Base-by-base conservation (phyloP, 2,888 invertebrate genomes). In the Sesia bembeciformis region DNA sequence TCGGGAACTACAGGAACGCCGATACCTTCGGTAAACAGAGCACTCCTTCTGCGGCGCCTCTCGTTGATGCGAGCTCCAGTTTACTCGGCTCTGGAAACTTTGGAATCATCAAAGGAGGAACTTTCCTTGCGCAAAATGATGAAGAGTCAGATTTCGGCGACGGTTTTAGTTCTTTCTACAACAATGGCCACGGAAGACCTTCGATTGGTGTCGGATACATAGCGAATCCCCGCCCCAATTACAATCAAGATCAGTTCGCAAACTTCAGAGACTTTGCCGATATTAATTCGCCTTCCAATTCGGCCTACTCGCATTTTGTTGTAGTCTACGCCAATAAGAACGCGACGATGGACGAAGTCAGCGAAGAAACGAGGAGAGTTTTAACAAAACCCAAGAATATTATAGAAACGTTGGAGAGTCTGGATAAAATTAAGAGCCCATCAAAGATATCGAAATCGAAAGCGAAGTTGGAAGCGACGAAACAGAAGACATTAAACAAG, bases 241-340 rank as follows among this genome's bases (percentile, higher is more conserved):
- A 94, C 63, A 92, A 94, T 40, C 93, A 94, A 56, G 96, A 96
- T 68, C 96, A 96, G 70, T 96, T 97, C 70, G 95, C 96, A 4
- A 96, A 96, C 73, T 97, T 97, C 84, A 91, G 95, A 67, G 97
- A 97, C 74, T 97, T 97, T 70, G 96, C 97, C 0, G 97, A 97
- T 67, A 96, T 97, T 54, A 96, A 96, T 59, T 93, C 95, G 3
- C 95, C 96, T 0, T 92, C 94, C 0, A 95, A 95, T 70, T 82
- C 89, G 2, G 95, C 95, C 4, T 96, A 94, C 76, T 96, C 96
- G 0, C 94, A 96, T 64, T 93, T 93, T 59, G 95, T 96, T 40
- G 94, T 96, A 0, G 96, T 96, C 0, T 96, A 96, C 71, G 95
- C 94, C 0, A 95, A 95, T 63, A 94, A 94, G 74, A 96, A 95